Evolutionary conservation across 2,888 invertebrate species (phyloP), one percentile per base, ranked within the genome.

Genomic region (Caenorhabditis sinica): DNA sequence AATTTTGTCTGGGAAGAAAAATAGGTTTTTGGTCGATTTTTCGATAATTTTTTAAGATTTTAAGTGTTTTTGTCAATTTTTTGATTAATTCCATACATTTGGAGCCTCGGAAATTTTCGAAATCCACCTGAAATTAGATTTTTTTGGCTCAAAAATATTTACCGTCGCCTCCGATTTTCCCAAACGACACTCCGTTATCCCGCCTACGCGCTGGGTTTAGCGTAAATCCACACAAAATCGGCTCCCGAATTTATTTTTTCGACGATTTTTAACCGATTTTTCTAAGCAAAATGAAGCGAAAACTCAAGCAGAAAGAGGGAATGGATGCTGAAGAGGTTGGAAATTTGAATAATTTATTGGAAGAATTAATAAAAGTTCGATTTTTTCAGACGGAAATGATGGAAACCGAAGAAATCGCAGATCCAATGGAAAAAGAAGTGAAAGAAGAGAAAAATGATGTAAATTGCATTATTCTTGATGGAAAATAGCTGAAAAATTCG

Each of bases 381-480:
- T 4, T 33, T 71, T 73, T 75, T 75, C 65, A 75, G 74, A 33
- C 28, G 15, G 40, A 65, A 45, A 43, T 40, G 28, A 36, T 43
- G 25, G 56, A 65, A 53, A 17, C 33, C 8, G 51, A 60, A 25
- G 53, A 40, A 20, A 11, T 4, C 25, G n/a, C 9, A 11, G 53
- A 68, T 36, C 53, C 33, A 53, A 43, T 40, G 2, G 71, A 71
- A n/a, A 15, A 40, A n/a, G 51, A 36, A 15, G 69, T 25, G n/a
- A 33, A 56, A 58, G 43, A 53, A 33, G 73, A 43, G 25, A 25
- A 25, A 17, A 23, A 45, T 25, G 23, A 45, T 43, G 28, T 72
- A 60, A 28, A 17, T 45, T 43, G 40, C 56, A 2, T n/a, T 9
- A 8, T 0, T 69, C 36, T 56, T 15, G 36, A 20, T 36, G 17